Conservation (phyloP, 2,888 invertebrate species). For the Leucophenga maculata region DNA sequence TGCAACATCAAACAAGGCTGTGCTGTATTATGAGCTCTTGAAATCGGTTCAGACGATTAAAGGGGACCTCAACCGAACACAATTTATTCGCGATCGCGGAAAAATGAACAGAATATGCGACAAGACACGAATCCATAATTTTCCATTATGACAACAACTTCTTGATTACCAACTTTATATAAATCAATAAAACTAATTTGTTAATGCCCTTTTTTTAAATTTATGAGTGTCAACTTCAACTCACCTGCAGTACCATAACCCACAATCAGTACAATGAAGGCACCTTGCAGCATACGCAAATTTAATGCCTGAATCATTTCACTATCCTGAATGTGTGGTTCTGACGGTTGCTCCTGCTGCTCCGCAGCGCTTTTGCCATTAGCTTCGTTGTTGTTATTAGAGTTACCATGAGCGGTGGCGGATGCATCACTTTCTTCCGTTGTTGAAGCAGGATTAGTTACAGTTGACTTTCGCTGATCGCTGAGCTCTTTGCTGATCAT, state of each 20-base stretch:
- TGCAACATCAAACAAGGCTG: too few relatives aligned
- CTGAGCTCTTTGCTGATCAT: slow-evolving; percentile 65
- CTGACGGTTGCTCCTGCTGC: slow-evolving; percentile 23
- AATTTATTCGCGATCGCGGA: too few relatives aligned
- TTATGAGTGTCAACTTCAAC: too few relatives aligned
- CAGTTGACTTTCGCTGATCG: slow-evolving; percentile 32
- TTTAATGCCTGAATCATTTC: slow-evolving; percentile 77
- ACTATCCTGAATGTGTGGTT: slow-evolving; percentile 41
- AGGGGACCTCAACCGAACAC: too few relatives aligned
- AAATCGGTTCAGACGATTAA: too few relatives aligned
- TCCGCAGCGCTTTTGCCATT: slow-evolving; percentile 43
- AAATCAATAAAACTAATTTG: too few relatives aligned
- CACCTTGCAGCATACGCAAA: slow-evolving; percentile 81
- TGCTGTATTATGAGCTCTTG: too few relatives aligned
- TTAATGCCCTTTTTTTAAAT: too few relatives aligned
- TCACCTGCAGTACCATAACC: slow-evolving; percentile 76
- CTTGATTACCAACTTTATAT: too few relatives aligned
- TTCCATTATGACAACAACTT: too few relatives aligned
- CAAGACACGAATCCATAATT: too few relatives aligned
- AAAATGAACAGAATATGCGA: too few relatives aligned
- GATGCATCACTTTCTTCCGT: not conserved
- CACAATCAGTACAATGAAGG: slow-evolving; percentile 80
- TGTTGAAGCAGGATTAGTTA: slow-evolving; percentile 29
- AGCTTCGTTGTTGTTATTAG: slow-evolving; percentile 41
- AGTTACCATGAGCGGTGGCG: slow-evolving; percentile 40